These are phyloP conservation scores for Anthopleura xanthogrammica DNA, from an alignment of 92 coral and sea anemone genomes.

Conservation along the genomic window DNA sequence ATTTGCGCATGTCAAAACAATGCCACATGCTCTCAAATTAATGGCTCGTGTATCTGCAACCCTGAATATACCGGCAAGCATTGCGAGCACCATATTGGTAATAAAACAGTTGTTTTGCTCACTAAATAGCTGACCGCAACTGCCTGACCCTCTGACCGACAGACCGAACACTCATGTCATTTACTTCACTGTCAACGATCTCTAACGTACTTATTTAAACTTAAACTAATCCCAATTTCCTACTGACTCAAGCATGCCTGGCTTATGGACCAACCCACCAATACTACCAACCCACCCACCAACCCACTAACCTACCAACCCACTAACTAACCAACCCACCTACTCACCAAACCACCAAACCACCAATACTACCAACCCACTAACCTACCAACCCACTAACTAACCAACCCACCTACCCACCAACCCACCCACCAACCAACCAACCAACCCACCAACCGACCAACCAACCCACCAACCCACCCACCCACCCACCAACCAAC, in stretches of 20 bases:
- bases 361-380: not conserved
- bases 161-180: too few species aligned
- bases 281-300: not conserved
- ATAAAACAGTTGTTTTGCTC: not conserved
- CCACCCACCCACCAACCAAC: too few species aligned
- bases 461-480: too few species aligned
- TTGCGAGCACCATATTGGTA: constrained; percentile 54
- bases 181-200: too few species aligned
- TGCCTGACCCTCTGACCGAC: not conserved
- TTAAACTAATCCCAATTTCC: too few species aligned
- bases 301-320: not conserved
- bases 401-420: not conserved
- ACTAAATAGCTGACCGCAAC: not conserved
- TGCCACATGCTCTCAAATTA: constrained; percentile 66
- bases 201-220: too few species aligned
- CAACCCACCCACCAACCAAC: too few species aligned
- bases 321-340: not conserved
- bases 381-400: not conserved
- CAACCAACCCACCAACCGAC: too few species aligned
- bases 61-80: constrained; percentile 78
- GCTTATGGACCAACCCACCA: not conserved
- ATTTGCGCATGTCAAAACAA: constrained; percentile 69
- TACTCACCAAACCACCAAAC: not conserved
- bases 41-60: constrained; percentile 80
- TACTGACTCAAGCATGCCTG: not conserved